Conservation (phyloP, 2,888 invertebrate genomes). For the Harpagoxenus sublaevis region DNA sequence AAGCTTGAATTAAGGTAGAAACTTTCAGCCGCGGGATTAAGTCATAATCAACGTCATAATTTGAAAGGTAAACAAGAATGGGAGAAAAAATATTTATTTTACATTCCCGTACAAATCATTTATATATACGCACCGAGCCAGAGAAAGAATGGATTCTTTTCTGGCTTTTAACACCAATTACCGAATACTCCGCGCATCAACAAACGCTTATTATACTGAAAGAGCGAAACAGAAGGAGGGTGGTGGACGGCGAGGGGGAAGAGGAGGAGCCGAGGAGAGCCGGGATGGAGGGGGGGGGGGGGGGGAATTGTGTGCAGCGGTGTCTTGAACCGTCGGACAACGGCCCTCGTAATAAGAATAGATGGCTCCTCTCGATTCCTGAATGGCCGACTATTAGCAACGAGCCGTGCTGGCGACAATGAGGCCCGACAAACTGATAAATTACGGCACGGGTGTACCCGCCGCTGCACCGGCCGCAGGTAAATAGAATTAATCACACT, state of each 20-base stretch:
- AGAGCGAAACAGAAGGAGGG: conserved; percentile 29
- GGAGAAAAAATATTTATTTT: not conserved
- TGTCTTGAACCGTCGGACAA: conserved; percentile 75
- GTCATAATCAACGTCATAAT: not conserved
- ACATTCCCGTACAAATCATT: not conserved
- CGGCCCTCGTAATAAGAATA: conserved; percentile 77
- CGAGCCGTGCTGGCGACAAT: conserved; percentile 76
- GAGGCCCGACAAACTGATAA: conserved; percentile 79
- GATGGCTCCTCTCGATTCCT: conserved; percentile 76
- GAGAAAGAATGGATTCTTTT: not conserved
- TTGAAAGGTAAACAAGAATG: not conserved
- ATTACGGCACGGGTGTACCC: conserved; percentile 76
- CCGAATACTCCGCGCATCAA: not conserved
- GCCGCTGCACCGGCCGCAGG: conserved; percentile 77
- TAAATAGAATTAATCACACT: conserved; percentile 82
- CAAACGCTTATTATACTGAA: conserved; percentile 39
- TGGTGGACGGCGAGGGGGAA: not conserved
- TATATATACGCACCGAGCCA: not conserved
- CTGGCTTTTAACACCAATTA: conserved; percentile 23
- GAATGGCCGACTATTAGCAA: conserved; percentile 78
- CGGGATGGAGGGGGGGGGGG: not conserved
- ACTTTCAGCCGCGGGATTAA: conserved; percentile 11
- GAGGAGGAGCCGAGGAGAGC: conserved; percentile 5
- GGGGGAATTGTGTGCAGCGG: conserved; percentile 52
- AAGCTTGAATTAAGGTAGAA: not conserved